Conservation (phyloP, 1,140 invertebrate genomes). For the Achatina immaculata region DNA sequence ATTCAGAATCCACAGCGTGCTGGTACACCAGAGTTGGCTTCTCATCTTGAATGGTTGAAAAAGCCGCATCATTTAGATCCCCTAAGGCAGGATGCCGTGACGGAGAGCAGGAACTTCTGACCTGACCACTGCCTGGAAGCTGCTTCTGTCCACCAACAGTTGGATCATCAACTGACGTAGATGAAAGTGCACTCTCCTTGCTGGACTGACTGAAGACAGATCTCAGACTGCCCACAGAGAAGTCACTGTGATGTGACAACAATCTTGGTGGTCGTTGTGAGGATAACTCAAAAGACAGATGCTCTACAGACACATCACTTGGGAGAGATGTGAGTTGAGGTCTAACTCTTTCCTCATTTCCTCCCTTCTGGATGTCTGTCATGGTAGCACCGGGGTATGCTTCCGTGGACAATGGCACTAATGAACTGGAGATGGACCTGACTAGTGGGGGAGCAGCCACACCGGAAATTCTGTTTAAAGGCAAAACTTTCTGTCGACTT, state of each 20-base stretch:
- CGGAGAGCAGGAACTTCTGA: neutral
- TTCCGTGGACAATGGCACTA: neutral
- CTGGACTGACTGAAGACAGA: conserved; percentile 24
- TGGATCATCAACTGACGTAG: conserved; percentile 12
- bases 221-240: conserved; percentile 8
- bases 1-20: conserved; percentile 21
- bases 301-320: conserved; percentile 1
- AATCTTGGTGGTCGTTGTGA: conserved; percentile 12
- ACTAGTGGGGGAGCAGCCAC: neutral
- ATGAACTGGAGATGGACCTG: neutral
- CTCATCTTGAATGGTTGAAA: conserved; percentile 24
- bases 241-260: conserved; percentile 22
- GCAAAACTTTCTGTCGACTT: neutral
- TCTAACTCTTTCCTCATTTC: neutral
- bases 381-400: neutral
- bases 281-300: neutral
- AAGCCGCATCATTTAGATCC: conserved; percentile 26
- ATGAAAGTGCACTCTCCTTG: neutral
- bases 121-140: neutral
- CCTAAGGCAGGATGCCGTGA: conserved; percentile 14
- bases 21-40: conserved; percentile 28
- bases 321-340: neutral
- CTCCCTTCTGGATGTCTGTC: neutral
- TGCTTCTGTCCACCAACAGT: neutral
- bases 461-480: neutral